These are phyloP conservation scores for Dallia pectoralis DNA, from an alignment of 2,797 vertebrate genomes.

Conservation along the genomic window DNA sequence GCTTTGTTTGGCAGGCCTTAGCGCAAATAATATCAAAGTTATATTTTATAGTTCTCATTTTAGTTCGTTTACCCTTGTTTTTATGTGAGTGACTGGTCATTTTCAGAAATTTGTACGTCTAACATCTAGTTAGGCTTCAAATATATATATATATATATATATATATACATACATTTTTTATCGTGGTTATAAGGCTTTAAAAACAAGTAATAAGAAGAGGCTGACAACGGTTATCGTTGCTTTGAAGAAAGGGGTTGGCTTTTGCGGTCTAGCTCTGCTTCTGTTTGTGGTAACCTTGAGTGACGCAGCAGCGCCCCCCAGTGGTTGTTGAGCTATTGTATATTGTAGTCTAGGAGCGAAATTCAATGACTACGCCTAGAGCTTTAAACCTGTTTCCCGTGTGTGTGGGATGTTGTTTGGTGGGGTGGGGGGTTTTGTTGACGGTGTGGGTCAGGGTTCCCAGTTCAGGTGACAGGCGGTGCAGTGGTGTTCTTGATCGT, in stretches of 20 bases:
- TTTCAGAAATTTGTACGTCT: conserved; percentile 78
- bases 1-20: conserved; percentile 87
- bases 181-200: conserved; percentile 85
- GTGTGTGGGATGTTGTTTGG: conserved; percentile 33
- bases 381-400: conserved; percentile 69
- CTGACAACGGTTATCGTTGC: conserved; percentile 76
- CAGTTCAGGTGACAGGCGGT: conserved; percentile 32
- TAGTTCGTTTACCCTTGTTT: conserved; percentile 77
- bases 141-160: conserved; percentile 58
- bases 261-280: conserved; percentile 58
- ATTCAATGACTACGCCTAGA: conserved; percentile 60
- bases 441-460: conserved; percentile 45
- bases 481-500: conserved; percentile 36
- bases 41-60: conserved; percentile 65
- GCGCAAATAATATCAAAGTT: conserved; percentile 89
- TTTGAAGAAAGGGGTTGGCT: conserved; percentile 68
- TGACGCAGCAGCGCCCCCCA: conserved; percentile 51
- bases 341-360: conserved; percentile 46
- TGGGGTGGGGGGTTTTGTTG: conserved; percentile 27
- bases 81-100: conserved; percentile 86
- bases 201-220: conserved; percentile 76
- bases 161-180: conserved; percentile 49
- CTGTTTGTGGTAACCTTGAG: conserved; percentile 76
- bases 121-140: conserved; percentile 73
- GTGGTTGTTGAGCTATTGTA: conserved; percentile 59